Conservation (phyloP, 2,888 invertebrate genomes). For the Marasmarcha lunaedactyla region DNA sequence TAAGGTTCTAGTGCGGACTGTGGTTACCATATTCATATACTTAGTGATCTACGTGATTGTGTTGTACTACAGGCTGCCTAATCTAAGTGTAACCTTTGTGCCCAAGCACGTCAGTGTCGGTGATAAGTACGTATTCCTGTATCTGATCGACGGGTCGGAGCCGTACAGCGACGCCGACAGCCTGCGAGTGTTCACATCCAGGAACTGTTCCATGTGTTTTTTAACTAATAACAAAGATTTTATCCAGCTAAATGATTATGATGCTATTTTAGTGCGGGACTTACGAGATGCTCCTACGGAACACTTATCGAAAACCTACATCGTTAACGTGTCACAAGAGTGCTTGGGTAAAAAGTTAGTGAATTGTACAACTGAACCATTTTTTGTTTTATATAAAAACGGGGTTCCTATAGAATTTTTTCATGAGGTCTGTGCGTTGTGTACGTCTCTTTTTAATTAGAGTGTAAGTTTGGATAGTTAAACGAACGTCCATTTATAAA, state of each 20-base stretch:
- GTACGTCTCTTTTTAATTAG: no score
- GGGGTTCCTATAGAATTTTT: no score
- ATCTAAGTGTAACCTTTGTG: constrained; percentile 25
- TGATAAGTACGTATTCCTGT: constrained; percentile 32
- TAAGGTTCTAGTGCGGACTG: no score
- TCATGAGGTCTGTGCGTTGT: no score
- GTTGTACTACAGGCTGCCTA: constrained; percentile 17
- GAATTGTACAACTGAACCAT: no score
- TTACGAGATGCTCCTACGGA: no score
- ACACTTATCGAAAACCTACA: constrained; percentile 22
- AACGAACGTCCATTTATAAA: no score
- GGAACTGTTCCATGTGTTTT: constrained; percentile 33
- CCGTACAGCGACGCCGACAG: constrained; percentile 32
- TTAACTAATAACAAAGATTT: constrained; percentile 42
- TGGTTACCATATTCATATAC: no score
- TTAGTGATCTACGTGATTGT: no score
- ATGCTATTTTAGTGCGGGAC: constrained; percentile 26
- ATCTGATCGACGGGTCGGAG: constrained; percentile 23
- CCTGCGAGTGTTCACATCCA: constrained; percentile 26
- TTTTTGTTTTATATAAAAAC: no score
- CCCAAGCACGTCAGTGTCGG: constrained; percentile 30
- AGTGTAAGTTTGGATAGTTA: no score
- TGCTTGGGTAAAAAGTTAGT: constrained; percentile 20
- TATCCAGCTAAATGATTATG: constrained; percentile 34
- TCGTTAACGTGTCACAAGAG: constrained; percentile 22